Evolutionary conservation across 2,113 vertebrate genomes (phyloP).

Genomic region (Pygoscelis antarcticus): DNA sequence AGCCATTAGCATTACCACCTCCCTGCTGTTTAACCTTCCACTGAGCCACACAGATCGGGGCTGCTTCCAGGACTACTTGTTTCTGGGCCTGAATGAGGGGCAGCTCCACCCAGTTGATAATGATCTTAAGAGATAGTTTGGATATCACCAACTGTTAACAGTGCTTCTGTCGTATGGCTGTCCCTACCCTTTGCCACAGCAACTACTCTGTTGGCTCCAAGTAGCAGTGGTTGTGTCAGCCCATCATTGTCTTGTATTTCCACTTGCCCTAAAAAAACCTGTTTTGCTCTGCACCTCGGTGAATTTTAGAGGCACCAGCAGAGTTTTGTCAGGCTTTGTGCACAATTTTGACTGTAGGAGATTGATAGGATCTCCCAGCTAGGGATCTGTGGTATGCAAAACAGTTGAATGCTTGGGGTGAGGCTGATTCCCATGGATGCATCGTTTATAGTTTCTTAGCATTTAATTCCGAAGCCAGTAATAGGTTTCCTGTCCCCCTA

Average conservation of each 20-base stretch:
- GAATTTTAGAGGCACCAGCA: neutral
- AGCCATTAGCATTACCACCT: neutral
- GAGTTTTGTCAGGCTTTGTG: neutral
- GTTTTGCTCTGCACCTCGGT: neutral
- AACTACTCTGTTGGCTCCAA: neutral
- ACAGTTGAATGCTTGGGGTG: neutral
- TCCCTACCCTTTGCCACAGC: neutral
- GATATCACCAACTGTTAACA: neutral
- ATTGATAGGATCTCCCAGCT: neutral
- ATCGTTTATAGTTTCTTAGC: neutral
- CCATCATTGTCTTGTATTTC: neutral
- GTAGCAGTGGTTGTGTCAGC: neutral
- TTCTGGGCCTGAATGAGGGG: neutral
- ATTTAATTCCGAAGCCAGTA: neutral
- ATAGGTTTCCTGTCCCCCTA: neutral
- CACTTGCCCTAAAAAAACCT: accelerated
- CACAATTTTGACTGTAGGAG: neutral
- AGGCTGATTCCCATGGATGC: neutral
- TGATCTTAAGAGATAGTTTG: neutral
- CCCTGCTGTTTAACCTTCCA: neutral
- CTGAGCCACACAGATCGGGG: accelerated
- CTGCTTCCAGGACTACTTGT: neutral
- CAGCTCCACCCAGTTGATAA: neutral
- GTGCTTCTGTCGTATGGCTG: neutral
- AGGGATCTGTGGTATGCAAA: neutral